Evolutionary conservation across 2,888 invertebrate species (phyloP), one percentile per base, ranked within the genome.

Genomic region (Physocephala rufipes): DNA sequence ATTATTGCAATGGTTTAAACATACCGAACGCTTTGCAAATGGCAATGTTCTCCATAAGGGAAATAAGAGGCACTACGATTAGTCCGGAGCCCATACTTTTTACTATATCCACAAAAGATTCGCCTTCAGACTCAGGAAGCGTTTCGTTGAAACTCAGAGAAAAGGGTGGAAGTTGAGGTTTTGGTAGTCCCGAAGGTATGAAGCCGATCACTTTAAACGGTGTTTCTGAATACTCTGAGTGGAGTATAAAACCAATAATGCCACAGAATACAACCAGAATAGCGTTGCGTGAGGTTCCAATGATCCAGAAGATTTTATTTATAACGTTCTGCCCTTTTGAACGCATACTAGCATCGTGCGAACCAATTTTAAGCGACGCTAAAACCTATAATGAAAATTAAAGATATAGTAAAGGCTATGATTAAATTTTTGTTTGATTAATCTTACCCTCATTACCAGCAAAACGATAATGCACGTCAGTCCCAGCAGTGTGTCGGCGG

Each of bases 21-120:
- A 89, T 86, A 93, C 93, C 91, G 84, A 97, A 96, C 30, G 95
- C 95, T 87, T 96, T 97, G 86, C 95, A 96, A 78, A 97, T 95
- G 21, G 97, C 94, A 77, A 97, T 94, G 80, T 94, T 93, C 85
- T 97, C 97, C 86, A 97, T 90, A 49, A 97, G 87, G 21, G 94
- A 93, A 79, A 97, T 91, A 36, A 97, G 87, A 1, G 97, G 96
- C 65, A 97, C 90, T 26, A 97, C 95, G 68, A 94, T 87, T 66
- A 97, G 87, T 30, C 95, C 96, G 45, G 94, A 92, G 64, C 95
- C 95, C 82, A 97, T 89, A 85, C 92, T 90, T 73, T 92, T 88
- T 64, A 92, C 87, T 91, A 95, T 94, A 59, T 93, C 91, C 21
- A 90, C 78, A 82, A 94, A 92, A 1, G 79, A 73, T 76, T 84